These are phyloP conservation scores for Lanistes nyassanus DNA, from an alignment of 1,140 invertebrate species.

Conservation along the genomic window DNA sequence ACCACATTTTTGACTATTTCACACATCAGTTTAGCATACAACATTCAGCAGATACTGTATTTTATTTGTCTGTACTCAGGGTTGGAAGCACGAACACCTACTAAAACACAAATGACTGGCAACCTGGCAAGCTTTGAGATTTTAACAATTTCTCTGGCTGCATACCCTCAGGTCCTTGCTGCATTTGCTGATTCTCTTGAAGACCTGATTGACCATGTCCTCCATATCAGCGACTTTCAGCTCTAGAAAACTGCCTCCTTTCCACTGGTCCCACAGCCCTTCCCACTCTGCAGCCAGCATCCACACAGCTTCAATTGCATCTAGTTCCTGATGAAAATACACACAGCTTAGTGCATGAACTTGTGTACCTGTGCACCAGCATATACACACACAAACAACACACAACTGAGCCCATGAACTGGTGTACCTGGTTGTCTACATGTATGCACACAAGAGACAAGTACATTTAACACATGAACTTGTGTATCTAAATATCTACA, in stretches of 20 bases:
- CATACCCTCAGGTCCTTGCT: slow-evolving; percentile 73
- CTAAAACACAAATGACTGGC: not conserved
- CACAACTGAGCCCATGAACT: no score
- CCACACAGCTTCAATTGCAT: slow-evolving; percentile 80
- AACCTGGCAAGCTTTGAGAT: no score
- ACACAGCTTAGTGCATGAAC: slow-evolving; percentile 7
- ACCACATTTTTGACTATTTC: not conserved
- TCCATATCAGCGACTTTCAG: slow-evolving; percentile 68
- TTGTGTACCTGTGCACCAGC: not conserved
- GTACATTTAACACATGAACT: no score
- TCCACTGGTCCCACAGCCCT: slow-evolving; percentile 81
- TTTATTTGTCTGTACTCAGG: no score
- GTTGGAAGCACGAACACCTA: not conserved
- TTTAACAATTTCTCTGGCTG: no score
- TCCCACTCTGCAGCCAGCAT: slow-evolving; percentile 81
- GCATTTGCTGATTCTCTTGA: slow-evolving; percentile 78
- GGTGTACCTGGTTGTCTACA: no score
- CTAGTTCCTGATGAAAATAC: slow-evolving; percentile 76
- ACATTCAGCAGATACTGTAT: no score
- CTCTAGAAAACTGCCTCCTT: slow-evolving; percentile 74
- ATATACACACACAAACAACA: slow-evolving; percentile 2
- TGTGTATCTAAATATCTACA: no score
- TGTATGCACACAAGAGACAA: no score
- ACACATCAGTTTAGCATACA: no score
- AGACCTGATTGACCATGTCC: slow-evolving; percentile 62